These are phyloP conservation scores for Oedothorax gibbosus DNA, from an alignment of 1,140 invertebrate species.

Conservation along the genomic window DNA sequence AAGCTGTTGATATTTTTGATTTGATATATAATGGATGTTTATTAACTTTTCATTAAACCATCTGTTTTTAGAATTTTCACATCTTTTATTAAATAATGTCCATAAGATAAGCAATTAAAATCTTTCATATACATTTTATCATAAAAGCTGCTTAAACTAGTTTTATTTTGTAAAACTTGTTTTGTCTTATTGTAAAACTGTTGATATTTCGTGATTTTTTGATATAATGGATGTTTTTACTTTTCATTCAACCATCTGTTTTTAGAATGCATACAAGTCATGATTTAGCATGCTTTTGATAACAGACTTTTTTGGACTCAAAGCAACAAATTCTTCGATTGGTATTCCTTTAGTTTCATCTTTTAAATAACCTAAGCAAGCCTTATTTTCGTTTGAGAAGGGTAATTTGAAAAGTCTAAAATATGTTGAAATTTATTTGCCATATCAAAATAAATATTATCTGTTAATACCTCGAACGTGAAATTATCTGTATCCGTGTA, in stretches of 20 bases:
- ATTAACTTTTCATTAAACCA: background rate
- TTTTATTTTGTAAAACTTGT: conserved; percentile 4
- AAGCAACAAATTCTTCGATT: conserved; percentile 68
- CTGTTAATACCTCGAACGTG: too few relatives aligned
- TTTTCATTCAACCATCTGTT: background rate
- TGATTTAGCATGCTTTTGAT: background rate
- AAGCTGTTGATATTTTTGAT: too few relatives aligned
- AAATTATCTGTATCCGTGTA: too few relatives aligned
- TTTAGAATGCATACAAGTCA: conserved; percentile 3
- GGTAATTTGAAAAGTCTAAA: too few relatives aligned
- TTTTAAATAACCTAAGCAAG: too few relatives aligned
- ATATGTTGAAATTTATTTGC: too few relatives aligned
- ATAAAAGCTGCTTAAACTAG: too few relatives aligned
- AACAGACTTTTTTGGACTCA: conserved; percentile 65
- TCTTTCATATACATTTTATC: conserved; percentile 4
- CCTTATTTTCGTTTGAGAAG: too few relatives aligned
- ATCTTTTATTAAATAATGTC: background rate
- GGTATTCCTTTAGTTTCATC: conserved; percentile 69
- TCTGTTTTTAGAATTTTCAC: too few relatives aligned
- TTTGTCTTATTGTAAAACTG: conserved; percentile 22
- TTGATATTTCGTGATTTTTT: background rate
- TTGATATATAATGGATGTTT: background rate
- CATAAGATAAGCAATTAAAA: conserved; percentile 9
- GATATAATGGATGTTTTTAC: conserved; percentile 7
- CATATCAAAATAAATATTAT: too few relatives aligned